Evolutionary conservation across 2,113 vertebrate genomes (phyloP), one percentile per base, ranked within the genome.

Genomic region (Petroica traversi): DNA sequence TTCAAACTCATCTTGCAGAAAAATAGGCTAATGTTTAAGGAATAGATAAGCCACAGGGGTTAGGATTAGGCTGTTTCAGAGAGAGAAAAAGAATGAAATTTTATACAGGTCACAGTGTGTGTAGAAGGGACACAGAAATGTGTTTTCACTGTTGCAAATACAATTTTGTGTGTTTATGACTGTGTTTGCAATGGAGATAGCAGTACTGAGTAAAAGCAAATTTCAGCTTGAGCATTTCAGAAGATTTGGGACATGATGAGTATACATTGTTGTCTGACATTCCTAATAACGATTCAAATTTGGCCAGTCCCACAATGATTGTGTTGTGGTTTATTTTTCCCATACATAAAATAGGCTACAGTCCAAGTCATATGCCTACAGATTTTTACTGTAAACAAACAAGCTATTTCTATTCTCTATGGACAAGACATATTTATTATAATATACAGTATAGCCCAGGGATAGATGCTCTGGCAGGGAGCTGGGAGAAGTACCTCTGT

Each of bases 381-480:
- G 73, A 74, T 81, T 93, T 91, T 91, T 86, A 71, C n/a, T 74
- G 59, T 86, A 74, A 94, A 36, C 55, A 86, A 93, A 78, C 55
- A 92, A 94, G 36, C 22, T 67, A 48, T 87, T 92, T 77, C 67
- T 90, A 16, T 29, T 75, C 79, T 91, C 57, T 19, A 14, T 13
- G n/a, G 83, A 84, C 68, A 84, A 86, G 61, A 67, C 16, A 58
- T 34, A 59, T 89, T 94, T 93, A 86, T n/a, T 52, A 55, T 45
- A 82, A 72, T 54, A 48, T 23, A 22, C 18, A 92, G 5, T 45
- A 69, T 40, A 88, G 58, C 33, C 34, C 67, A 62, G 75, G 85
- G 64, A 86, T 2, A 71, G 7, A 80, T 86, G 76, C 66, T 48
- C 59, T 71, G 46, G 54, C 25, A 77, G 38, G 3, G 23, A 62